Base-by-base conservation (phyloP, 1,140 invertebrate species). In the Diabrotica virgifera region DNA sequence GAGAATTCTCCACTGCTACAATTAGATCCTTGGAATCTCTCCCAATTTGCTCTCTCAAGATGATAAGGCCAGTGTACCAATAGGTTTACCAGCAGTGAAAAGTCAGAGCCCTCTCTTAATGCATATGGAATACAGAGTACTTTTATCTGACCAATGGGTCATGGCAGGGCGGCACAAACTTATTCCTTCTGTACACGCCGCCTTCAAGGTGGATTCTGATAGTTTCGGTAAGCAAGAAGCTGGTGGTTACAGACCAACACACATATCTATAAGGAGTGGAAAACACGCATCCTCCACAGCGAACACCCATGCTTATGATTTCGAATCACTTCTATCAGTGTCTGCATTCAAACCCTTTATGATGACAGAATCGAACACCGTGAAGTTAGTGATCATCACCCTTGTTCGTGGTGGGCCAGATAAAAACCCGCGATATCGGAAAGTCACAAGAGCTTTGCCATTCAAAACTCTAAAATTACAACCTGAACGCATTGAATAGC, bases 91-190 rank as follows among this genome's bases (percentile, higher is more conserved):
- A 59, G 73, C 76, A 56, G 74, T 72, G 65, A 77, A 76, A 64
- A 71, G 70, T 38, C 75, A 77, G 65, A 68, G 70, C 60, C 74
- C 70, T 63, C 55, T 77, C 46, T 53, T 81, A 66, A 80, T 80
- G 77, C 72, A 79, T 70, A 51, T 80, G 53, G 74, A 82, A 38
- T 80, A 82, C 59, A 69, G 72, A 46, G 72, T 74, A 36, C 50
- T 70, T 77, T 59, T 67, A 70, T 65, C 68, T 72, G 56, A 74
- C 67, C 79, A 80, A 63, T 80, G 71, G 69, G 74, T 77, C 10
- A 69, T 80, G 54, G 79, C 72, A 52, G 60, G 64, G 54, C 64
- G 67, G 37, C 78, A 80, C 65, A 79, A 80, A 72, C 59, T 80
- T 54, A 79, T 78, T 61, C 76, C 74, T 56, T 73, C 65, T 63